phyloP scores from a whole-genome alignment of 2,888 invertebrate genomes.

The Molanna angustata region DNA sequence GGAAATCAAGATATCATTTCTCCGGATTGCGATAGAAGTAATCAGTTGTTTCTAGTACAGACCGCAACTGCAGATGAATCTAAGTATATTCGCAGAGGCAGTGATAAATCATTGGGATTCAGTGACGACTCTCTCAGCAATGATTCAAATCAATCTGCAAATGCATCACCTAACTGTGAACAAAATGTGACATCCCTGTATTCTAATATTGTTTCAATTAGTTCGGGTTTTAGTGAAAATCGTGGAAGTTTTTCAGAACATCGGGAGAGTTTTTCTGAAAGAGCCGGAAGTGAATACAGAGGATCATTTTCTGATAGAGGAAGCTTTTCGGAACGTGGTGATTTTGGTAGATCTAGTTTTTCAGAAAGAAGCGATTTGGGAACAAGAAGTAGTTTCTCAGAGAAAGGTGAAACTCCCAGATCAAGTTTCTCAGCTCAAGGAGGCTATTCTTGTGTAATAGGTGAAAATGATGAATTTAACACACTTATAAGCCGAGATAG shows the following conservation, averaged over 20 bases:
- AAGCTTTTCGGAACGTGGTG: slow-evolving; percentile 50
- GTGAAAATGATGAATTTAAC: slow-evolving; percentile 49
- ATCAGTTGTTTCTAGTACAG: slow-evolving; percentile 30
- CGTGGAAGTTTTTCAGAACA: slow-evolving; percentile 53
- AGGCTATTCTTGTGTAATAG: slow-evolving; percentile 36
- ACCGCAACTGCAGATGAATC: slow-evolving; percentile 39
- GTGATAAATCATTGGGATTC: slow-evolving; percentile 67
- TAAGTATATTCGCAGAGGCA: slow-evolving; percentile 60
- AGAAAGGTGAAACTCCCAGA: slow-evolving; percentile 50
- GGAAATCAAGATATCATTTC: slow-evolving; percentile 21
- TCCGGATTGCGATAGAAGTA: slow-evolving; percentile 28
- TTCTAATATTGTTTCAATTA: slow-evolving; percentile 55
- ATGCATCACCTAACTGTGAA: slow-evolving; percentile 56
- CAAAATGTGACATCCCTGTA: slow-evolving; percentile 51
- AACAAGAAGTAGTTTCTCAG: slow-evolving; percentile 45
- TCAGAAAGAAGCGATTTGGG: slow-evolving; percentile 59
- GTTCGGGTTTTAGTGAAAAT: slow-evolving; percentile 60
- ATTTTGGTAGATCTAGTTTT: slow-evolving; percentile 47
- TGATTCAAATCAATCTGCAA: slow-evolving; percentile 52
- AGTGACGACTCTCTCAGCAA: slow-evolving; percentile 73
- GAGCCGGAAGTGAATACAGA: slow-evolving; percentile 30
- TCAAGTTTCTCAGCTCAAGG: slow-evolving; percentile 52
- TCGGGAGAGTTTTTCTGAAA: slow-evolving; percentile 44
- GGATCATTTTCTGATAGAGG: slow-evolving; percentile 50
- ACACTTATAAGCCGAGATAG: slow-evolving; percentile 45